Evolutionary conservation across 2,113 vertebrate species (phyloP).

Genomic region (Cyprinodon tularosa): DNA sequence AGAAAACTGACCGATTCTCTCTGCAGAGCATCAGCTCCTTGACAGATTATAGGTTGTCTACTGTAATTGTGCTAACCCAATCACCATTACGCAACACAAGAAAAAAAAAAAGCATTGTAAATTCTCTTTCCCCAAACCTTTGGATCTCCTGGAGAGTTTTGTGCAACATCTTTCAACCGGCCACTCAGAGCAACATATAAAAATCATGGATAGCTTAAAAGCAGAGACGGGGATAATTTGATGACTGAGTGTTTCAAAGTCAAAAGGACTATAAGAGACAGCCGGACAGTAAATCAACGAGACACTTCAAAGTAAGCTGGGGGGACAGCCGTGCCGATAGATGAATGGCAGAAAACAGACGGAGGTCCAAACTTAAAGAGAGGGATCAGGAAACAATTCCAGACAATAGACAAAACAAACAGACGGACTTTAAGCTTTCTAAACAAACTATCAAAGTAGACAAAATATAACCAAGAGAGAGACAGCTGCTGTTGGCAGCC

Average conservation of each 20-base stretch:
- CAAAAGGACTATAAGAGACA: constrained; percentile 59
- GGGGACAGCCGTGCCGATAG: constrained; percentile 42
- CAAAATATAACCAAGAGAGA: constrained; percentile 40
- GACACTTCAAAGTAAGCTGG: constrained; percentile 68
- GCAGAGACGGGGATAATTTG: constrained; percentile 50
- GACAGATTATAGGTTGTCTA: constrained; percentile 66
- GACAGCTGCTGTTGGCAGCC: constrained; percentile 59
- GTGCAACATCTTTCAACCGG: constrained; percentile 51
- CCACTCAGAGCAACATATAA: constrained; percentile 52
- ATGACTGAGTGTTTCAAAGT: constrained; percentile 66
- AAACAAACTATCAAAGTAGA: constrained; percentile 51
- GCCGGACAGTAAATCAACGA: constrained; percentile 67
- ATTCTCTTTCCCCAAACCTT: constrained; percentile 70
- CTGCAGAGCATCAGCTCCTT: constrained; percentile 70
- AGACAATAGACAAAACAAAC: constrained; percentile 51
- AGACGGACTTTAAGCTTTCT: constrained; percentile 40
- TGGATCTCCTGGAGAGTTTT: constrained; percentile 59
- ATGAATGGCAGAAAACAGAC: constrained; percentile 37
- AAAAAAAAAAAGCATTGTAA: constrained; percentile 43
- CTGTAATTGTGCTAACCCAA: constrained; percentile 67
- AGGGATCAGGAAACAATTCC: constrained; percentile 38
- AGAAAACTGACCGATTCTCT: constrained; percentile 71
- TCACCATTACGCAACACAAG: constrained; percentile 56
- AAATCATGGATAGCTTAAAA: constrained; percentile 55
- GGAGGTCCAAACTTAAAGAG: constrained; percentile 36